Evolutionary conservation across 2,888 invertebrate genomes (phyloP).

Genomic region (Celastrina argiolus): DNA sequence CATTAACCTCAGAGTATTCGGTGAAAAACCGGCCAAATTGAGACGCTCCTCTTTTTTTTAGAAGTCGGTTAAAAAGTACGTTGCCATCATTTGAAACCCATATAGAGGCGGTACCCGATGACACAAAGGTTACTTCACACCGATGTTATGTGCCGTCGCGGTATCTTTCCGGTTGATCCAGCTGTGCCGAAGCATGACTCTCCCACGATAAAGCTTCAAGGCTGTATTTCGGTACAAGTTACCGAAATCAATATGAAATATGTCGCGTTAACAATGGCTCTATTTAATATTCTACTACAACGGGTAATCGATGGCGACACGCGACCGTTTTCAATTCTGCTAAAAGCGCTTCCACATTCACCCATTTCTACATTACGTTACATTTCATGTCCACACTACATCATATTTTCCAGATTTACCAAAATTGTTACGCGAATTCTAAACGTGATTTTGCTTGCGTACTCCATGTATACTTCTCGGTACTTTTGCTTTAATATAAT

Average conservation of each 20-base stretch:
- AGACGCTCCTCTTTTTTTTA: too few species aligned
- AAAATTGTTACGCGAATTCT: neutral
- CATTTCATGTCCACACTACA: too few species aligned
- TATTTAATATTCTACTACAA: conserved; percentile 11
- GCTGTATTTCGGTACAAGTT: neutral
- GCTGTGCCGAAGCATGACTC: neutral
- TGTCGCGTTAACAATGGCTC: conserved; percentile 8
- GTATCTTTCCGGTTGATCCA: too few species aligned
- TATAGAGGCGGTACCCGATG: too few species aligned
- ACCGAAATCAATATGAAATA: conserved; percentile 16
- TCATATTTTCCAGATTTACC: neutral
- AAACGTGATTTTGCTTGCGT: neutral
- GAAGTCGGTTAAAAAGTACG: too few species aligned
- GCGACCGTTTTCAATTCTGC: neutral
- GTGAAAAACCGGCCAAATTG: too few species aligned
- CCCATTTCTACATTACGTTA: too few species aligned
- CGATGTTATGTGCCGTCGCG: neutral
- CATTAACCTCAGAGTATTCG: too few species aligned
- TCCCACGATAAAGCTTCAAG: neutral
- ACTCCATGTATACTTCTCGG: too few species aligned
- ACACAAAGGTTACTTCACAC: too few species aligned
- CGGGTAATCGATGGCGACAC: conserved; percentile 13
- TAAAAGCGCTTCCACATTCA: neutral
- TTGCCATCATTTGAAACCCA: too few species aligned
- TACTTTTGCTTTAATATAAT: neutral